Percentiles rank a stretch among this genome's conserved stretches.
These are phyloP conservation scores for Oligia strigilis DNA, from an alignment of 2,888 invertebrate genomes.

Conservation along the genomic window DNA sequence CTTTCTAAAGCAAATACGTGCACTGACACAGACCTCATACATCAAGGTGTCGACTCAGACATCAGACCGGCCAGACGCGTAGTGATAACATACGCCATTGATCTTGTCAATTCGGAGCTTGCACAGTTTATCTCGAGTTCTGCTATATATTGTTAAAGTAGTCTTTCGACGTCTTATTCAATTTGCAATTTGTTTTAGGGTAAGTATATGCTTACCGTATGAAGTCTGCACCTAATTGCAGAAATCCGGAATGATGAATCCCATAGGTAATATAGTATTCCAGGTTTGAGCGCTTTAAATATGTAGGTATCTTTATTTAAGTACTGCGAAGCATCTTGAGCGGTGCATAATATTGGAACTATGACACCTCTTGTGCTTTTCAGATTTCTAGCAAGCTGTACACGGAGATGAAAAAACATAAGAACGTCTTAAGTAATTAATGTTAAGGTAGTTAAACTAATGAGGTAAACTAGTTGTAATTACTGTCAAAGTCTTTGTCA, in stretches of 20 bases:
- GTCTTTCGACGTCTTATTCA: neutral
- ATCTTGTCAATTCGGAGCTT: slow-evolving; percentile 18
- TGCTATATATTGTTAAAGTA: neutral
- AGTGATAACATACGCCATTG: slow-evolving; percentile 15
- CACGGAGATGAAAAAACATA: neutral
- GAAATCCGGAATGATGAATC: neutral
- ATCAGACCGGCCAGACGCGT: neutral
- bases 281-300: neutral
- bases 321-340: neutral
- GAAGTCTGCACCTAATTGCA: neutral
- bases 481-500: neutral
- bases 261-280: neutral
- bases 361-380: no score
- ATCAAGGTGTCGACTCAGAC: slow-evolving; percentile 11
- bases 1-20: slow-evolving; percentile 19
- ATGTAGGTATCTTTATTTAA: neutral
- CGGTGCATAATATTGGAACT: neutral
- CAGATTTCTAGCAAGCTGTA: no score
- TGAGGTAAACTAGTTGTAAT: neutral
- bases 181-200: no score
- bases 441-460: neutral
- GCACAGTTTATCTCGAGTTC: neutral
- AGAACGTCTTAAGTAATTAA: neutral
- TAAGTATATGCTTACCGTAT: neutral
- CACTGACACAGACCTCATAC: neutral